These are phyloP conservation scores for Conopomorpha cramerella DNA, from an alignment of 1,140 invertebrate species.

Conservation along the genomic window DNA sequence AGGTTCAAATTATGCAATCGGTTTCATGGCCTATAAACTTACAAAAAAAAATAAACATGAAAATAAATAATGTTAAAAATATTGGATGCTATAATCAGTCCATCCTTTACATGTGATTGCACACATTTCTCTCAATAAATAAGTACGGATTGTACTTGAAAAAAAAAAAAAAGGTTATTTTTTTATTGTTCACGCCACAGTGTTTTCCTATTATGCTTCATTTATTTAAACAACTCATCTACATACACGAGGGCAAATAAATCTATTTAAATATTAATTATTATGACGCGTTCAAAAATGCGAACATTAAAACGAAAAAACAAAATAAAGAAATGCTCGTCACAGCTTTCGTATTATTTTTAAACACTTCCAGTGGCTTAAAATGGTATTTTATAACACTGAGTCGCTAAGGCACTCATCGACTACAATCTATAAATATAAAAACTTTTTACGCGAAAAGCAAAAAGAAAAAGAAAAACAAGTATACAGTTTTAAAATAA, in stretches of 20 bases:
- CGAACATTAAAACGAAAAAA: background rate
- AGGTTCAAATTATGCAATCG: slow-evolving; percentile 26
- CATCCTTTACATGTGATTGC: slow-evolving; percentile 42
- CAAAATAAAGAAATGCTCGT: background rate
- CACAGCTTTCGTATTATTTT: background rate
- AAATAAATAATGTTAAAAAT: slow-evolving; percentile 30
- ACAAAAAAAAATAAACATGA: slow-evolving; percentile 17
- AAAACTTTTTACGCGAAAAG: slow-evolving; percentile 31
- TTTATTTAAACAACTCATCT: no score
- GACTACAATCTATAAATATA: slow-evolving; percentile 41
- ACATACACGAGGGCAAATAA: no score
- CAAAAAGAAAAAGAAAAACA: slow-evolving; percentile 18
- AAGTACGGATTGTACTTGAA: slow-evolving; percentile 15
- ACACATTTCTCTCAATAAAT: slow-evolving; percentile 34
- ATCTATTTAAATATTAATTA: background rate
- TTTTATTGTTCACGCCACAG: slow-evolving; percentile 11
- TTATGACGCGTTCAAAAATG: background rate
- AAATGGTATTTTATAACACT: slow-evolving; percentile 36
- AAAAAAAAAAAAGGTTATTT: slow-evolving; percentile 33
- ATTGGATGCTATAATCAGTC: slow-evolving; percentile 46
- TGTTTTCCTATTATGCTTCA: slow-evolving; percentile 1
- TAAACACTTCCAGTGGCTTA: no score
- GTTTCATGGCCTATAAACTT: slow-evolving; percentile 16
- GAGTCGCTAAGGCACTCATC: slow-evolving; percentile 58
- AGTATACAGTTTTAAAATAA: slow-evolving; percentile 13